Conservation (phyloP, 2,888 invertebrate species). For the Heteromurus nitidus region DNA sequence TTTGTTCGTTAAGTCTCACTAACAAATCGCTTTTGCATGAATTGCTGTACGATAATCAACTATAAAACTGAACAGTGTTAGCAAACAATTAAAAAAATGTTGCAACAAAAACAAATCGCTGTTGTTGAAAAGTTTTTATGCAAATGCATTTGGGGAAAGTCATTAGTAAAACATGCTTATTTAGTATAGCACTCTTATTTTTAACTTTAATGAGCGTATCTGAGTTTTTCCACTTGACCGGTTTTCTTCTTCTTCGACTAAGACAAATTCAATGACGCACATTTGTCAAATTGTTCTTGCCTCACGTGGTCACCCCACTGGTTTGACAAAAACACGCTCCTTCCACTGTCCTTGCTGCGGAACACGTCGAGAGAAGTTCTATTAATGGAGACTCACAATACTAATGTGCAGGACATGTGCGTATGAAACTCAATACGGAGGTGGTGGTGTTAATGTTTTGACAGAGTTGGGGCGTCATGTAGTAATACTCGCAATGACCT, state of each 20-base stretch:
- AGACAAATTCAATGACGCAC: slow-evolving; percentile 37
- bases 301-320: slow-evolving; percentile 29
- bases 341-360: too few species aligned
- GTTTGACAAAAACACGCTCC: slow-evolving; percentile 33
- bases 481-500: slow-evolving; percentile 43
- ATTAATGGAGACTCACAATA: too few species aligned
- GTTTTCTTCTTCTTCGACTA: slow-evolving; percentile 30
- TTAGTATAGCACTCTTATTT: slow-evolving; percentile 9
- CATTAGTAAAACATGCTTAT: slow-evolving; percentile 34
- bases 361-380: too few species aligned
- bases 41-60: too few species aligned
- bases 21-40: too few species aligned
- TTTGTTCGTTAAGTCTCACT: too few species aligned
- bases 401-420: too few species aligned
- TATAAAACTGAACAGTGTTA: too few species aligned
- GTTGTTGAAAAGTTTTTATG: slow-evolving; percentile 7
- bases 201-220: slow-evolving; percentile 7
- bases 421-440: too few species aligned
- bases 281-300: neutral
- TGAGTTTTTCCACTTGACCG: slow-evolving; percentile 38
- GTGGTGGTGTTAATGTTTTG: too few species aligned
- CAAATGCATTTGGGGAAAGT: slow-evolving; percentile 40
- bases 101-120: neutral
- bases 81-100: slow-evolving; percentile 1
- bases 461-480: too few species aligned